Base-by-base conservation (phyloP, 2,888 invertebrate species). In the Amblyteles armatorius region DNA sequence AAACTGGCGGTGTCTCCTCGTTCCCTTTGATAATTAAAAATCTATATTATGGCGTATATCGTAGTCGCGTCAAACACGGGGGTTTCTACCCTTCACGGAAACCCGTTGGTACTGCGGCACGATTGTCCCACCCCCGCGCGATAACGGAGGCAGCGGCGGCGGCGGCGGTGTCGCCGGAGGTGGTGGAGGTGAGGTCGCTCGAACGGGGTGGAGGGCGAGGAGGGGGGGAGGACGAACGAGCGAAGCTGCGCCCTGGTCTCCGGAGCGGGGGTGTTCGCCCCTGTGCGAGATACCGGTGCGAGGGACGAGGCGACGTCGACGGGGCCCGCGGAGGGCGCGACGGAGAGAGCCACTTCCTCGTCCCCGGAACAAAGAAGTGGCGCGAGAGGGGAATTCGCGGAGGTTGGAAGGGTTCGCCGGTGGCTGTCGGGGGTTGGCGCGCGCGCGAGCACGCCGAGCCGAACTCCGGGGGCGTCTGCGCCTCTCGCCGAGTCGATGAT, bases 61-160 rank as follows among this genome's bases (percentile, higher is more conserved):
- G 85, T 78, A 40, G 63, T 74, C 44, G 72, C 73, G 79, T 77
- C 48, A 80, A 83, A 69, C 73, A 80, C 80, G 69, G 73, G 86
- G 85, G 87, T 87, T 88, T 89, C 87, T 86, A 88, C 89, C 88
- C 88, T 89, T 87, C 87, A 87, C 89, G 90, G 88, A 86, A 90
- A 87, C 87, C 87, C 88, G 88, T 89, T 89, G 90, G 88, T 90
- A 92, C 91, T 92, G 92, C 92, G 91, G 91, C 91, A 91, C 86
- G 87, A 87, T 82, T 71, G 86, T 88, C 87, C 87, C 87, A 86
- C 88, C 86, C 87, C 86, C 86, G 79, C 71, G 76, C 71, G 84
- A 84, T 79, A 76, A 79, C 78, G 79, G 84, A 83, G 81, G 77
- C 67, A 76, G 76, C 82, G 50, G 84, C 78, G 65, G 65, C 68